Conservation (phyloP, 2,888 invertebrate species). For the Euproctis similis region DNA sequence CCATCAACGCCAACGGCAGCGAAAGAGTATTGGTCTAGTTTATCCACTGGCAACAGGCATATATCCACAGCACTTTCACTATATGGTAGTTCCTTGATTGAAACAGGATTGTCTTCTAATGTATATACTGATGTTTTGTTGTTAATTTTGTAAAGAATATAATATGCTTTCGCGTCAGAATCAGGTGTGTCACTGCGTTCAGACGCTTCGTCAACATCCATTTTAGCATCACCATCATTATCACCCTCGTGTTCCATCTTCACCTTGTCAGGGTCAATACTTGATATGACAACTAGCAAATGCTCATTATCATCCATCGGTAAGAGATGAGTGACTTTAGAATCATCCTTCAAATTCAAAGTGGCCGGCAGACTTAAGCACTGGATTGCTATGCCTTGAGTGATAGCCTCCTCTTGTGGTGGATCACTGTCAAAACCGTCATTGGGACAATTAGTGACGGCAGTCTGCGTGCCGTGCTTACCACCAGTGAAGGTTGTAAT, state of each 20-base stretch:
- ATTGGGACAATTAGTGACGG: constrained; percentile 52
- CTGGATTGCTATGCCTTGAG: constrained; percentile 72
- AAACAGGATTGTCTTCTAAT: constrained; percentile 76
- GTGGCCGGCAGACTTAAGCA: constrained; percentile 73
- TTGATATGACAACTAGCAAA: constrained; percentile 77
- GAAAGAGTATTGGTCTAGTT: constrained; percentile 76
- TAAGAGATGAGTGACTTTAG: constrained; percentile 78
- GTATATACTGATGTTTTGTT: constrained; percentile 54
- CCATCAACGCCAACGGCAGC: constrained; percentile 86
- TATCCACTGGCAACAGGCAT: constrained; percentile 77
- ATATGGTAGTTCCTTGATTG: constrained; percentile 76
- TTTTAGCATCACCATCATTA: constrained; percentile 54
- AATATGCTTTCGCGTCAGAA: constrained; percentile 50
- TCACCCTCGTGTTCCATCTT: constrained; percentile 48
- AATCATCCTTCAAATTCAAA: constrained; percentile 62
- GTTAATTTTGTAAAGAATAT: constrained; percentile 56
- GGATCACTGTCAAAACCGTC: constrained; percentile 72
- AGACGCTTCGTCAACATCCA: constrained; percentile 58
- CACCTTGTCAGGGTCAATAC: constrained; percentile 46
- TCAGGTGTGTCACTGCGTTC: constrained; percentile 41
- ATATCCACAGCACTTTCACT: constrained; percentile 82
- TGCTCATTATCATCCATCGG: constrained; percentile 82
- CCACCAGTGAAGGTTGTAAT: constrained; percentile 47
- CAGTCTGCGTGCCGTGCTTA: constrained; percentile 55
- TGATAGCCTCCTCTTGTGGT: constrained; percentile 54